phyloP scores from a whole-genome alignment of 2,888 invertebrate species.

The Apodemia duryi region DNA sequence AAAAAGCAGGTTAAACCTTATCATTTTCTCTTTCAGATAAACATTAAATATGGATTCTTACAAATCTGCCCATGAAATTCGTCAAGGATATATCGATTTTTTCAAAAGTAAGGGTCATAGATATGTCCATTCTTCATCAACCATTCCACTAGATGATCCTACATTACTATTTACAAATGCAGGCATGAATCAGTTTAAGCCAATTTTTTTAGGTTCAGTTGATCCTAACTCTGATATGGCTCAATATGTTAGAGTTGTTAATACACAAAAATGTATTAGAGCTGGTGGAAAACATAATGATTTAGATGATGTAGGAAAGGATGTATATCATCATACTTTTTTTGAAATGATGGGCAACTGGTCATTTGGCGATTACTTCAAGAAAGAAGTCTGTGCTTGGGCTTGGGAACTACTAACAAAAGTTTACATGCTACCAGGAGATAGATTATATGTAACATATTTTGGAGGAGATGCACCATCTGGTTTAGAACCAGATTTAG shows the following conservation, averaged over 20 bases:
- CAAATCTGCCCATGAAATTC: conserved; percentile 88
- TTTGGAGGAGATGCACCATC: conserved; percentile 94
- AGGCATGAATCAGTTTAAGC: conserved; percentile 99
- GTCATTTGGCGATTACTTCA: conserved; percentile 99
- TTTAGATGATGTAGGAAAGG: conserved; percentile 99
- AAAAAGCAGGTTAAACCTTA: background rate
- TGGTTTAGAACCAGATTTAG: conserved; percentile 93
- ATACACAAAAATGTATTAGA: conserved; percentile 99
- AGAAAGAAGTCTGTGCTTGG: conserved; percentile 98
- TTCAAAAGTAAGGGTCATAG: conserved; percentile 91
- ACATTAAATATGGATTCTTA: conserved; percentile 69
- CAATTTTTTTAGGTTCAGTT: conserved; percentile 96
- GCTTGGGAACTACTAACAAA: conserved; percentile 97
- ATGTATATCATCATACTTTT: conserved; percentile 99
- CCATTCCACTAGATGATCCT: conserved; percentile 98
- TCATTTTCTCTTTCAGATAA: conserved; percentile 29
- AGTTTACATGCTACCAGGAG: conserved; percentile 86
- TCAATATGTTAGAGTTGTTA: conserved; percentile 91
- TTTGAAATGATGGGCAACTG: conserved; percentile 99
- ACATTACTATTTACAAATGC: conserved; percentile 98
- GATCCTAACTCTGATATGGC: conserved; percentile 98
- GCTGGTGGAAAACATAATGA: conserved; percentile 99
- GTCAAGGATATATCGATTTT: conserved; percentile 92
- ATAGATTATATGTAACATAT: conserved; percentile 97
- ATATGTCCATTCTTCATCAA: conserved; percentile 98